A percentile compares a stretch with the other conserved stretches of the same genome.
Conservation (phyloP, 1,140 invertebrate species). For the Zaprionus nigranus region DNA sequence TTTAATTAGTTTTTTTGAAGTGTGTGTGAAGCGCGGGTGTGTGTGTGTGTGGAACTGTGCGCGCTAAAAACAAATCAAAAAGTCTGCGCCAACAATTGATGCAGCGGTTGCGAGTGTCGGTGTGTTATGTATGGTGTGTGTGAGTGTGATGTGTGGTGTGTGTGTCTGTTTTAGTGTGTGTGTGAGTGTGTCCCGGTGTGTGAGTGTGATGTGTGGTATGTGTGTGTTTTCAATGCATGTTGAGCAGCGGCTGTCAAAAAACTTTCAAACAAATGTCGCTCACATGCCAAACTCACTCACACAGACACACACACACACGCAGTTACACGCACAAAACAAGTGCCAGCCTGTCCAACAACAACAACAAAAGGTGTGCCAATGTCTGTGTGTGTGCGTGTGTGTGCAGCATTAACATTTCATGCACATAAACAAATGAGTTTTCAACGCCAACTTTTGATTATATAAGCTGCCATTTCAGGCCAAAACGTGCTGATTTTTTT, state of each 20-base stretch:
- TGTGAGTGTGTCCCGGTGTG: not conserved
- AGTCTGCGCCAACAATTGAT: constrained; percentile 67
- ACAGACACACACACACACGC: not conserved
- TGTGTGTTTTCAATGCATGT: constrained; percentile 39
- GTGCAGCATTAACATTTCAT: constrained; percentile 74
- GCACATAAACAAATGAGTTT: constrained; percentile 78
- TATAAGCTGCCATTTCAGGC: constrained; percentile 53
- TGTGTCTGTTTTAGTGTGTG: constrained; percentile 2
- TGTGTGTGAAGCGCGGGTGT: constrained; percentile 25
- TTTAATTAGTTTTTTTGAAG: constrained; percentile 74
- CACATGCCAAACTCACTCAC: constrained; percentile 70
- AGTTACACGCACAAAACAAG: constrained; percentile 32
- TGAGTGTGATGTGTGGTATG: constrained; percentile 1
- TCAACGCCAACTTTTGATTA: constrained; percentile 72
- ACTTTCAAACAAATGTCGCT: constrained; percentile 80
- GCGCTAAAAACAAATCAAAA: constrained; percentile 63
- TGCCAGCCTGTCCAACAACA: constrained; percentile 24
- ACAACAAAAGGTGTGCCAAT: constrained; percentile 51
- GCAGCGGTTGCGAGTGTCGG: constrained; percentile 9
- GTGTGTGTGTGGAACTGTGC: constrained; percentile 12
- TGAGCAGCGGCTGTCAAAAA: constrained; percentile 65
- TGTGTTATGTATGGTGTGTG: not conserved
- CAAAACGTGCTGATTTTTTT: constrained; percentile 39
- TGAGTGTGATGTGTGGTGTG: not conserved
- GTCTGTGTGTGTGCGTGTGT: constrained; percentile 38